These are phyloP conservation scores for Muntiacus reevesi DNA, from an alignment of 2,113 vertebrate species.

Conservation along the genomic window DNA sequence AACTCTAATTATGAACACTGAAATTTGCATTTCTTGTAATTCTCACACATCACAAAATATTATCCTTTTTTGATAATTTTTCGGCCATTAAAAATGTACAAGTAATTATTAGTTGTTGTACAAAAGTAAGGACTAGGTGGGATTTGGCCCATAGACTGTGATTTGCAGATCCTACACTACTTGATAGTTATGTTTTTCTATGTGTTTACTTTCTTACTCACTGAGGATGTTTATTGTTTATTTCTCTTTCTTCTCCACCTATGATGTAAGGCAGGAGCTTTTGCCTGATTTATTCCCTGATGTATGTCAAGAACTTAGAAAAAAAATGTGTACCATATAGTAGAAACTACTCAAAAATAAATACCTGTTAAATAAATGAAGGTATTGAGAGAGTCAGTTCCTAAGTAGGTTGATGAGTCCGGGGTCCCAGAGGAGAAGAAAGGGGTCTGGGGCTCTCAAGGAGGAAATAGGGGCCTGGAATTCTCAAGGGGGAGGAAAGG, in stretches of 20 bases:
- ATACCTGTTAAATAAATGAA: background rate
- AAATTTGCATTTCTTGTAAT: background rate
- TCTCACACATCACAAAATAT: background rate
- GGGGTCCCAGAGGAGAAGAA: background rate
- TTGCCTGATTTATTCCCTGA: background rate
- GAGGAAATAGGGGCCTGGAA: background rate
- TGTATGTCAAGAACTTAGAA: background rate
- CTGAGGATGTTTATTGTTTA: background rate
- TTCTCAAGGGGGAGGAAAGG: background rate
- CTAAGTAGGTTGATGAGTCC: background rate
- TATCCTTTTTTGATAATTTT: background rate
- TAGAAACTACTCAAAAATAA: background rate
- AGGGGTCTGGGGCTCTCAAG: background rate
- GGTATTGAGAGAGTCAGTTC: background rate
- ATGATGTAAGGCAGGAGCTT: background rate
- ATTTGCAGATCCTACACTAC: background rate
- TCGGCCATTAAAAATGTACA: background rate
- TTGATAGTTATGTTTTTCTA: background rate
- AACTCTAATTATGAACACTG: background rate
- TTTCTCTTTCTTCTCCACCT: background rate
- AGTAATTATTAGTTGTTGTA: background rate
- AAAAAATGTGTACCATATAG: background rate
- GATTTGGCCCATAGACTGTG: background rate
- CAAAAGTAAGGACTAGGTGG: background rate
- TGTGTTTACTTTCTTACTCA: background rate